These are phyloP conservation scores for Phrynosoma blainvillii DNA, from an alignment of 2,113 vertebrate genomes.

Conservation along the genomic window DNA sequence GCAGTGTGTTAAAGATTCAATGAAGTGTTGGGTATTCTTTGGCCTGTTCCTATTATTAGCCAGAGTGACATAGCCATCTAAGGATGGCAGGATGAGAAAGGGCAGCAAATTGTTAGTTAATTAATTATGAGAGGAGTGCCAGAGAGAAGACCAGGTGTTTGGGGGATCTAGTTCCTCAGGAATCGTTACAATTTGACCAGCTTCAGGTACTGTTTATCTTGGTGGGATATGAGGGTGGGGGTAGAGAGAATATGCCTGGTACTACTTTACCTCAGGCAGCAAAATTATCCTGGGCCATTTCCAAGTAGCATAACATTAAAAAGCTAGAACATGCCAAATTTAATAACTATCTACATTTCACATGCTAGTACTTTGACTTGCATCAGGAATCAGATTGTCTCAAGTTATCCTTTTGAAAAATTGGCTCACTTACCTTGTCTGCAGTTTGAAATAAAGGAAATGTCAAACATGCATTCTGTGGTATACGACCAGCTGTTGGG, in stretches of 20 bases:
- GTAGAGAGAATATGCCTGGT: neutral
- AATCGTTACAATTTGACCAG: neutral
- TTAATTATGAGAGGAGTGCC: too few relatives aligned
- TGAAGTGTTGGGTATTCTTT: neutral
- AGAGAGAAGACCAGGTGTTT: too few relatives aligned
- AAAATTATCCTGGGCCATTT: neutral
- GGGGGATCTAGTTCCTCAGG: neutral
- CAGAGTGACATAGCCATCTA: neutral
- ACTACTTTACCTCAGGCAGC: neutral
- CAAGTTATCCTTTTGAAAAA: slow-evolving; percentile 14
- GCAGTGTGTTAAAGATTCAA: neutral
- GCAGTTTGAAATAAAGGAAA: neutral
- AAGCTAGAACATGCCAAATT: neutral
- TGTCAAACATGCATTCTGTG: slow-evolving; percentile 7
- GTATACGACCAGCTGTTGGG: neutral
- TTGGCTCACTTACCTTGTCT: slow-evolving; percentile 4
- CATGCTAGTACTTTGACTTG: neutral
- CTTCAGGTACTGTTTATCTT: neutral
- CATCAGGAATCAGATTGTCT: neutral
- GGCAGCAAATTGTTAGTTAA: neutral
- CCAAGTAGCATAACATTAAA: neutral
- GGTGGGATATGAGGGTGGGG: neutral
- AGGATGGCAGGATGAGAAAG: too few relatives aligned
- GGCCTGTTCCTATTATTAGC: neutral
- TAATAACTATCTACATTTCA: neutral